Conservation (phyloP, 2,797 vertebrate species). For the Crocidura indochinensis region DNA sequence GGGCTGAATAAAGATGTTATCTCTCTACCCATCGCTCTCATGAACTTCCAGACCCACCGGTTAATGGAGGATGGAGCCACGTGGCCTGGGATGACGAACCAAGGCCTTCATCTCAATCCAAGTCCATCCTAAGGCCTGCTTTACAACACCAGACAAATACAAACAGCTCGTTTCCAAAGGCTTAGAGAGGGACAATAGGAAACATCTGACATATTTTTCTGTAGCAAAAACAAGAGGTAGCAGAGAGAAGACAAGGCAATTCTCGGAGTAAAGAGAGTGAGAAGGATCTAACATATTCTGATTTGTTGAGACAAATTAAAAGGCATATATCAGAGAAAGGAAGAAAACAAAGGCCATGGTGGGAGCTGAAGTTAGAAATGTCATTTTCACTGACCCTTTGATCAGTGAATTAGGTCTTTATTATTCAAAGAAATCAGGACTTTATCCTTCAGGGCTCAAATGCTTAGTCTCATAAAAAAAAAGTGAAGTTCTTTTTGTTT, state of each 20-base stretch:
- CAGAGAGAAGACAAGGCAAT: background rate
- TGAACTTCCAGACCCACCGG: too few relatives aligned
- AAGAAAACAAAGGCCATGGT: background rate
- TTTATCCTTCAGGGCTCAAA: background rate
- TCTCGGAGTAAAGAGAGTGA: fast-evolving
- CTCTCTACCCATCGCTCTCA: too few relatives aligned
- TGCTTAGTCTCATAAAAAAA: background rate
- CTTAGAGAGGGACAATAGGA: too few relatives aligned
- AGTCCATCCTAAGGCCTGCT: too few relatives aligned
- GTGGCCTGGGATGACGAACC: too few relatives aligned
- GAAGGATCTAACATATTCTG: fast-evolving
- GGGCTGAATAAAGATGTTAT: too few relatives aligned
- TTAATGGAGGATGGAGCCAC: too few relatives aligned
- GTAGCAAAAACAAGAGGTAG: background rate
- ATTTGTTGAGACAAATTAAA: background rate
- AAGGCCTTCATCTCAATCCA: too few relatives aligned
- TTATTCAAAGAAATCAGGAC: background rate
- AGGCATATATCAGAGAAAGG: background rate
- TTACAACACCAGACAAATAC: too few relatives aligned
- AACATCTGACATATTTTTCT: background rate
- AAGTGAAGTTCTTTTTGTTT: conserved; percentile 16
- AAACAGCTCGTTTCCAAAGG: too few relatives aligned
- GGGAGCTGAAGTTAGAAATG: background rate
- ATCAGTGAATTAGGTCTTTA: too few relatives aligned
- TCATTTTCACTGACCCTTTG: background rate